phyloP scores from a whole-genome alignment of 2,797 vertebrate genomes.

The Molossus molossus region DNA sequence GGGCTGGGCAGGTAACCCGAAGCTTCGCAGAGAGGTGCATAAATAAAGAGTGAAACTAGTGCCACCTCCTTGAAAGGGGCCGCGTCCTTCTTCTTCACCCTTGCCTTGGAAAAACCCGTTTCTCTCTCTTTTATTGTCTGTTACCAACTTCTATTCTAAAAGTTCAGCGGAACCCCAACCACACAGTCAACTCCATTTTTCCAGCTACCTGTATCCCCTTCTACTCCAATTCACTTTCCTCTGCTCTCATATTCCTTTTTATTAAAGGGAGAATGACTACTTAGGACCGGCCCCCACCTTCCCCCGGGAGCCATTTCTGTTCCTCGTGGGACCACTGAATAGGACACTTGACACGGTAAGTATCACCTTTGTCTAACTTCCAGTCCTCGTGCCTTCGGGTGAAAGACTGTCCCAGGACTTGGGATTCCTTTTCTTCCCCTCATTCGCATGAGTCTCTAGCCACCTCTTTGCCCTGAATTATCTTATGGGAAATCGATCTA shows the following conservation, averaged over 20 bases:
- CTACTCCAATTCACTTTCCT: background rate
- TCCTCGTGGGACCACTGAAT: background rate
- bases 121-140: conserved; percentile 70
- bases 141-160: conserved; percentile 44
- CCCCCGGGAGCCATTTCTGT: background rate
- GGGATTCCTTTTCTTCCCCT: background rate
- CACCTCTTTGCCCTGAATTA: conserved; percentile 36
- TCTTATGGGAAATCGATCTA: background rate
- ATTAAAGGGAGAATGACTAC: background rate
- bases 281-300: background rate
- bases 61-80: conserved; percentile 86
- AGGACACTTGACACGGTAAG: background rate
- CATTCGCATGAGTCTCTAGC: background rate
- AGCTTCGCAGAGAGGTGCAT: conserved; percentile 91
- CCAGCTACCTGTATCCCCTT: background rate
- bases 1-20: conserved; percentile 89
- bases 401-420: conserved; percentile 7
- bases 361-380: background rate
- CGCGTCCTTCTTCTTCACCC: conserved; percentile 70
- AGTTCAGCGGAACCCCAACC: background rate
- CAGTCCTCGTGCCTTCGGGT: background rate
- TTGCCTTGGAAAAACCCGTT: conserved; percentile 75
- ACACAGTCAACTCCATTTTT: background rate
- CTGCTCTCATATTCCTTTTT: background rate
- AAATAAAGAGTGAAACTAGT: conserved; percentile 92